A percentile compares a stretch with the other conserved stretches of the same genome.
These are phyloP conservation scores for Trichacis sp. DNA, from an alignment of 2,888 invertebrate genomes.

Conservation along the genomic window DNA sequence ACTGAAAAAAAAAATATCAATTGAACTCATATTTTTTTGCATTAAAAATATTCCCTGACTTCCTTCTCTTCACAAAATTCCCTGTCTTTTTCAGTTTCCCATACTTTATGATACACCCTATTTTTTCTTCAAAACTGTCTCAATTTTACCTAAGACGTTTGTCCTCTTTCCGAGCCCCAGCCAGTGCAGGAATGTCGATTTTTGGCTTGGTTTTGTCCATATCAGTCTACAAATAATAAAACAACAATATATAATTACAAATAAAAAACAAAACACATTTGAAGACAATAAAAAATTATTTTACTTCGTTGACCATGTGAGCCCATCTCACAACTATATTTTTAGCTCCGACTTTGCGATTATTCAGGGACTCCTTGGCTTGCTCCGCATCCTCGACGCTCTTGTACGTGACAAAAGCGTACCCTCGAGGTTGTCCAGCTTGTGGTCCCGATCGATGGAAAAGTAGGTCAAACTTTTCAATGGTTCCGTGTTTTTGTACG, in stretches of 20 bases:
- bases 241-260: no score
- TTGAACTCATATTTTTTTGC: no score
- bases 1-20: no score
- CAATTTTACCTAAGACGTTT: conserved; percentile 71
- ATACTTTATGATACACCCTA: no score
- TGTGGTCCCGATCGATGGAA: conserved; percentile 93
- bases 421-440: conserved; percentile 90
- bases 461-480: conserved; percentile 95
- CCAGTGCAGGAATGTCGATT: conserved; percentile 82
- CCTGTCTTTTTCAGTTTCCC: no score
- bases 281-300: no score
- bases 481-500: conserved; percentile 92
- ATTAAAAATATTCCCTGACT: no score
- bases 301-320: conserved; percentile 78
- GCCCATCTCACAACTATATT: conserved; percentile 86
- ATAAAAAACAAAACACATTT: no score
- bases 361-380: conserved; percentile 82
- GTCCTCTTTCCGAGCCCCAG: conserved; percentile 73
- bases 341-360: conserved; percentile 80
- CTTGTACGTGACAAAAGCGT: conserved; percentile 91
- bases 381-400: conserved; percentile 76
- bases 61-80: no score
- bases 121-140: no score
- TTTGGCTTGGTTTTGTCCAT: conserved; percentile 81
- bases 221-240: conserved; percentile 79